Conservation (phyloP, 2,888 invertebrate species). For the Iselma pallidipennis region DNA sequence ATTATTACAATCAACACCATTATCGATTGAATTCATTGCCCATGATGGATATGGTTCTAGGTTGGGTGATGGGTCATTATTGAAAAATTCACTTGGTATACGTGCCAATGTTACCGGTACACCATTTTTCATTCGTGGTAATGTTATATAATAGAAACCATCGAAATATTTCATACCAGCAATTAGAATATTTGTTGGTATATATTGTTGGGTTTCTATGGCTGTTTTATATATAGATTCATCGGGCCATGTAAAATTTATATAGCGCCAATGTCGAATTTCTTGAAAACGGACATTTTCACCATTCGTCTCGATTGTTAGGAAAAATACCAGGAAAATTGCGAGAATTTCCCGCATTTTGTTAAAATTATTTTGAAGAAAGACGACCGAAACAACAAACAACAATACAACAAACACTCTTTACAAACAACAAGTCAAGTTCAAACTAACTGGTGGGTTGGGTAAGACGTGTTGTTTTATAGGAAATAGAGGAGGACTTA, state of each 20-base stretch:
- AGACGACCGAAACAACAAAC: no score
- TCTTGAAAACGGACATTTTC: constrained; percentile 61
- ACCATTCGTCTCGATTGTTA: no score
- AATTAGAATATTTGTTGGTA: constrained; percentile 69
- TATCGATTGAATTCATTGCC: constrained; percentile 67
- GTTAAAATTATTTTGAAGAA: no score
- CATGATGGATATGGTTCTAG: constrained; percentile 73
- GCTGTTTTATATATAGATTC: constrained; percentile 61
- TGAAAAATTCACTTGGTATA: constrained; percentile 56
- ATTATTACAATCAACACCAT: constrained; percentile 63
- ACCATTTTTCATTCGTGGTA: constrained; percentile 72
- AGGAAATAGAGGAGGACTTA: no score
- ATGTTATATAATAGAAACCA: constrained; percentile 67
- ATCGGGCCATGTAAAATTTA: constrained; percentile 71
- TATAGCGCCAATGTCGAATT: constrained; percentile 72
- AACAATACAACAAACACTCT: no score
- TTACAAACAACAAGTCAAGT: no score
- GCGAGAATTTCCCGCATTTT: no score
- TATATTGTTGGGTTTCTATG: constrained; percentile 62
- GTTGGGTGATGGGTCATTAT: constrained; percentile 60
- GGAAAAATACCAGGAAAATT: no score
- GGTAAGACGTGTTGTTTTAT: no score
- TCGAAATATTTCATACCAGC: constrained; percentile 71
- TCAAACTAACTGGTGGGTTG: no score
- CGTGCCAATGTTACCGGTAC: constrained; percentile 72